Evolutionary conservation across 2,113 vertebrate genomes (phyloP).

Genomic region (Arizona elegans): DNA sequence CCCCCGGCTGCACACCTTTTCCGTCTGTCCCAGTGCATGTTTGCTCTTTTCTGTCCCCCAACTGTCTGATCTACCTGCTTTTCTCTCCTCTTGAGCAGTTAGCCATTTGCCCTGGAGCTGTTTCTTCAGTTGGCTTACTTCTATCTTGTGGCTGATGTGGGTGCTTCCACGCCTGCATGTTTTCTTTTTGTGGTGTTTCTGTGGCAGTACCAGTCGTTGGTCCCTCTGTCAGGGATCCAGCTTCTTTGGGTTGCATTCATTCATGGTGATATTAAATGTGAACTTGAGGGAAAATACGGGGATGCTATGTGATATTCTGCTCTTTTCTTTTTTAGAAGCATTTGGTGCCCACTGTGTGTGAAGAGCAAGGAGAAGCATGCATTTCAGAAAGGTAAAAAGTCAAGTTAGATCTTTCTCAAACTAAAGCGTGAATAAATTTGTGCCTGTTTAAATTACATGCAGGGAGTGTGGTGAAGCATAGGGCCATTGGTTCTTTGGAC

Average conservation of each 20-base stretch:
- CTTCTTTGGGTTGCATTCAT: not conserved
- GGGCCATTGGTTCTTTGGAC: not conserved
- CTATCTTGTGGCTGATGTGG: not conserved
- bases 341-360: slow-evolving; percentile 49
- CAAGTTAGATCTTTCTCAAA: slow-evolving; percentile 43
- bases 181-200: not conserved
- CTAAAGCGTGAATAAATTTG: not conserved
- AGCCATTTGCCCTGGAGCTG: not conserved
- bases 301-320: not conserved
- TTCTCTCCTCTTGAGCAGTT: not conserved
- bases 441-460: not conserved
- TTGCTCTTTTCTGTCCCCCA: not conserved
- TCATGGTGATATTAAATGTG: not conserved
- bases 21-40: not conserved
- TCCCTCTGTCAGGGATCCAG: not conserved
- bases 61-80: not conserved
- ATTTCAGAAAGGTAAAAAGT: slow-evolving; percentile 60
- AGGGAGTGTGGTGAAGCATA: not conserved
- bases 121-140: not conserved
- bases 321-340: slow-evolving; percentile 67
- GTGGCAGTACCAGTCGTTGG: not conserved
- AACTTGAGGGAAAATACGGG: not conserved
- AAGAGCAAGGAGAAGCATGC: slow-evolving; percentile 56
- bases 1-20: not conserved
- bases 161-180: not conserved